Base-by-base conservation (phyloP, 2,113 vertebrate species). In the Syngnathus scovelli region DNA sequence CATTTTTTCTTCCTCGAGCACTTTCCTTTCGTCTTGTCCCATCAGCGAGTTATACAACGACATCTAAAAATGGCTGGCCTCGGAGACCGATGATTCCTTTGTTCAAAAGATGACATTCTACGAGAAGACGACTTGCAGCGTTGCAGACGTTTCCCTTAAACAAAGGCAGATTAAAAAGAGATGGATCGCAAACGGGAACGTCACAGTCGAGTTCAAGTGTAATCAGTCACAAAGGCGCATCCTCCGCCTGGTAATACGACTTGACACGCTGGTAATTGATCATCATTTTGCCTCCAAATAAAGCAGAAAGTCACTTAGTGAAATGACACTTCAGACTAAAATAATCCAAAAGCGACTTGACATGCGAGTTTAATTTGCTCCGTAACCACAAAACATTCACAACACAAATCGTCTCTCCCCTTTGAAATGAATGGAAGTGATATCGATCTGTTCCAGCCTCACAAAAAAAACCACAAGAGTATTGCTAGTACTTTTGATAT, bases 181-280 rank as follows among this genome's bases (percentile, higher is more conserved):
- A 44, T 59, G 68, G 52, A 19, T 38, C 44, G 23, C n/a, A 46
- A 59, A 52, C 6, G 11, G 41, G 23, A 44, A 59, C 0, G 18
- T 21, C 10, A 67, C 21, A 37, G 37, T 44, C 11, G 54, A 61
- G 41, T 67, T 56, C 27, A 36, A 7, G 64, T 59, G 67, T 65
- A 75, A 62, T 65, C 12, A 67, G 55, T 36, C n/a, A 37, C 13
- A 60, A 61, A 39, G 41, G 43, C 18, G 36, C 13, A 58, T 5
- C 36, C 38, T 59, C 46, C 61, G 5, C 43, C n/a, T 33, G 54
- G 60, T 66, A 38, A 52, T 13, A 19, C 43, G 67, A 21, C 12
- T 43, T 64, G 16, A 37, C 65, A 56, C 15, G 52, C 41, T 54
- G 6, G n/a, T 41, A 36, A 36, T 49, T 41, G 44, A 55, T 61